Conservation (phyloP, 2,113 vertebrate species). For the Henicopernis longicauda region DNA sequence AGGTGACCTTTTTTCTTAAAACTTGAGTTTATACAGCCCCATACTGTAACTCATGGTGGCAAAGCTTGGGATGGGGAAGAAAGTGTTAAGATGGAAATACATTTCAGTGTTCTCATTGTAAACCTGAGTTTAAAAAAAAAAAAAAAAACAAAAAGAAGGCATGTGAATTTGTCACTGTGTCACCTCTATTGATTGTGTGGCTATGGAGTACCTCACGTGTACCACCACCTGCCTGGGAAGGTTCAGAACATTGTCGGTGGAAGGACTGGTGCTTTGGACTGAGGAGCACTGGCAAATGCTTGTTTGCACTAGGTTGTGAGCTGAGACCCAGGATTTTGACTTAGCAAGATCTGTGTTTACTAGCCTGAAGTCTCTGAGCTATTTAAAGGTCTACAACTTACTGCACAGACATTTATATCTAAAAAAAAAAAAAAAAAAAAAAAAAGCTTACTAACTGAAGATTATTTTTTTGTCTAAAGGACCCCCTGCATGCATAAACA, state of each 20-base stretch:
- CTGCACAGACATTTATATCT: not conserved
- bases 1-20: not conserved
- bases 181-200: not conserved
- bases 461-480: not conserved
- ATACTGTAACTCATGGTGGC: not conserved
- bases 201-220: not conserved
- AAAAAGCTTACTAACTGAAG: not conserved
- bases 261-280: not conserved
- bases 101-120: not conserved
- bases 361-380: not conserved
- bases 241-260: not conserved
- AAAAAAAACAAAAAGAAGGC: not conserved
- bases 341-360: not conserved
- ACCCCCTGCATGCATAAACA: not conserved
- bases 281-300: not conserved
- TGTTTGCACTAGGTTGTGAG: not conserved
- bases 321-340: not conserved
- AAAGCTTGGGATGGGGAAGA: not conserved
- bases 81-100: not conserved
- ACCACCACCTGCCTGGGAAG: not conserved
- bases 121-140: not conserved
- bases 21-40: not conserved
- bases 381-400: not conserved
- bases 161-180: not conserved
- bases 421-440: not conserved